Base-by-base conservation (phyloP, 2,797 vertebrate genomes). In the Liasis olivaceus region DNA sequence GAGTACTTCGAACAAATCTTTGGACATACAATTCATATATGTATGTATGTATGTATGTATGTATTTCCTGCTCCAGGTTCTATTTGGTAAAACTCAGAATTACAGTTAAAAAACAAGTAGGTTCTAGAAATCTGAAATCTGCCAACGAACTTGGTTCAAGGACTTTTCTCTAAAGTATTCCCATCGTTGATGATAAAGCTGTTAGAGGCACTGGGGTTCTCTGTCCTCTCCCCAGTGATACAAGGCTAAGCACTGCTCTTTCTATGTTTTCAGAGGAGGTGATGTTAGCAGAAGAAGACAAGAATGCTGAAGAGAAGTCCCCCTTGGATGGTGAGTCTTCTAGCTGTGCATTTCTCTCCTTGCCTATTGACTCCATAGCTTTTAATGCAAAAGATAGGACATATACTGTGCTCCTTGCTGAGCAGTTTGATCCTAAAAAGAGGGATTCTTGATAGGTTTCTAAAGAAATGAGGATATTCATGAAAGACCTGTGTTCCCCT, bases 261-360 rank as follows among this genome's bases (percentile, higher is more conserved):
- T 93, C 92, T 89, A 42, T 92, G 59, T 91, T 93, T 93, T 2
- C 98, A 97, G 99, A 99, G 98, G 99, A 99, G 96, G 99, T 99
- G 89, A 99, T 99, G 99, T 97, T 99, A 96, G 99, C 99, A 0
- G 99, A 99, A 93, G 99, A 99, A 95, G 99, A 99, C 97, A 99
- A 98, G 97, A 98, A 99, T 0, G 99, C 99, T 0, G 99, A 98
- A 94, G 99, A 99, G 95, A 99, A 99, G 92, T 99, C 98, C 85
- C 98, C 99, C 17, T 95, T 99, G 97, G 99, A 99, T 94, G 98
- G 98, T 97, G 98, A 97, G 81, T 99, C 91, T 0, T 85, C 96
- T 97, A 90, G 11, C 92, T 63, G 88, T 15, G 51, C 0, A 0
- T 0, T 3, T 98, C 60, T 87, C 28, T 47, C 81, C 98, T 97